A percentile compares a stretch with the other conserved stretches of the same genome.
These are phyloP conservation scores for Balanococcus diminutus DNA, from an alignment of 2,888 invertebrate genomes.

Conservation along the genomic window DNA sequence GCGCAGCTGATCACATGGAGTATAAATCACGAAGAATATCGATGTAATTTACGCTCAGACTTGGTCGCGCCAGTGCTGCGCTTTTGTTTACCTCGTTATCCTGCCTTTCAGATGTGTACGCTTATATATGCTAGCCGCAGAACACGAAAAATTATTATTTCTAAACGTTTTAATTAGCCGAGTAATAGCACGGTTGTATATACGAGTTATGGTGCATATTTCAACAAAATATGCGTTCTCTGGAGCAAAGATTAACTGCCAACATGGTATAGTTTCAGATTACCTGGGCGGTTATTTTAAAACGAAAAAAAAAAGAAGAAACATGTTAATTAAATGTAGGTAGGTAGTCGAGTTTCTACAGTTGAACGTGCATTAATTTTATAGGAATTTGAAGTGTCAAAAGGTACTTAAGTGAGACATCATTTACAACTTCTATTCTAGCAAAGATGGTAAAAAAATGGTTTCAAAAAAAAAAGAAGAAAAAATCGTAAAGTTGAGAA, in stretches of 20 bases:
- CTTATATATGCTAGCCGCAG: background rate
- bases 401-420: no score
- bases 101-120: background rate
- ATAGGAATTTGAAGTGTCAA: background rate
- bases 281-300: background rate
- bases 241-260: background rate
- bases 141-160: background rate
- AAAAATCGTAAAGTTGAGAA: no score
- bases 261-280: background rate
- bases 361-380: background rate
- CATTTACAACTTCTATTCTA: no score
- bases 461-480: no score
- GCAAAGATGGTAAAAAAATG: no score
- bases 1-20: constrained; percentile 14
- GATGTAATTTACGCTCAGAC: background rate
- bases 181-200: background rate
- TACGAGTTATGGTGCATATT: background rate
- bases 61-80: background rate
- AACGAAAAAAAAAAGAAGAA: background rate
- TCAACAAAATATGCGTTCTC: background rate
- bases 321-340: background rate
- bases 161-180: background rate
- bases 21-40: constrained; percentile 19
- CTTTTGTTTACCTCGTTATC: constrained; percentile 23
- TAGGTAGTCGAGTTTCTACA: background rate